A percentile compares a stretch with the other conserved stretches of the same genome.
phyloP scores from a whole-genome alignment of 2,113 vertebrate genomes.

The Atrichornis clamosus region DNA sequence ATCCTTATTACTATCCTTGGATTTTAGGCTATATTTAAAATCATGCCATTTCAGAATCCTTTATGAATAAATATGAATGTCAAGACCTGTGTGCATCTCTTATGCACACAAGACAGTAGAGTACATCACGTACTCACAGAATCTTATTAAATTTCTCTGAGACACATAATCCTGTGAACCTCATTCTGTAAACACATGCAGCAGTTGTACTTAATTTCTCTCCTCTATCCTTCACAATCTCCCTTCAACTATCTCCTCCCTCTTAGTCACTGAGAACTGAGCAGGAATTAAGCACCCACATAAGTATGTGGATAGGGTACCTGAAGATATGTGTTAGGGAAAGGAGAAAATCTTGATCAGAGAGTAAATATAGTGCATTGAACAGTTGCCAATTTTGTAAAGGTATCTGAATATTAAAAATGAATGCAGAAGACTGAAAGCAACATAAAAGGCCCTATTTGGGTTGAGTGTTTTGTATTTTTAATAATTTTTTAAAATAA shows the following conservation, averaged over 20 bases:
- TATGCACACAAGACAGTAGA: conserved; percentile 29
- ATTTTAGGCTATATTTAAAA: conserved; percentile 58
- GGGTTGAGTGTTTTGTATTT: neutral
- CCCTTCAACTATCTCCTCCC: neutral
- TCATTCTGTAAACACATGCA: conserved; percentile 49
- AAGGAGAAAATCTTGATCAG: neutral
- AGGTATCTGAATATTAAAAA: neutral
- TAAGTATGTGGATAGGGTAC: neutral
- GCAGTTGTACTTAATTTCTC: conserved; percentile 26
- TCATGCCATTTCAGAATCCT: conserved; percentile 36
- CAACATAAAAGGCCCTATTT: neutral
- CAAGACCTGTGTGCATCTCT: conserved; percentile 53
- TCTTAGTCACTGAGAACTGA: neutral
- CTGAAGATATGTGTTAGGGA: neutral
- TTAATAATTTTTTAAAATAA: neutral
- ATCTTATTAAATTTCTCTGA: conserved; percentile 59
- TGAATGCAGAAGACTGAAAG: neutral
- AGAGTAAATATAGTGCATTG: neutral
- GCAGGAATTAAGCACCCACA: neutral
- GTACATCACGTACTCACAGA: conserved; percentile 40
- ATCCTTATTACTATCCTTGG: conserved; percentile 39
- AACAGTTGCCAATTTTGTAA: neutral
- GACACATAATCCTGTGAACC: conserved; percentile 47
- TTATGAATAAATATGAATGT: conserved; percentile 63
- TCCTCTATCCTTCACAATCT: neutral